phyloP scores from a whole-genome alignment of 2,888 invertebrate genomes.

The Neocrepidodera transversa region DNA sequence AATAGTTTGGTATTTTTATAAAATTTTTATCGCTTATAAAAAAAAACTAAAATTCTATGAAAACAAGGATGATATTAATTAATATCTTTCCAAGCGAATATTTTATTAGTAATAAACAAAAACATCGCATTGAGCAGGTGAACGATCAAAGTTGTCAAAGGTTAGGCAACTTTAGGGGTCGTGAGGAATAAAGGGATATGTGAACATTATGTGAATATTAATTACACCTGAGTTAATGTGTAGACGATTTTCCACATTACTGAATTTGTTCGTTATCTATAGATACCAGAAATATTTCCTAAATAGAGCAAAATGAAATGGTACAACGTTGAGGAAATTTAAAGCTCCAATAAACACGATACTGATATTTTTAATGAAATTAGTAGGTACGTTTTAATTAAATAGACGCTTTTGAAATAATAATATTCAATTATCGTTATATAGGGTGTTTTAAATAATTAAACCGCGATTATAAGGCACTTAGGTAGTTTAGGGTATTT shows the following conservation, averaged over 20 bases:
- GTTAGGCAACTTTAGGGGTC: conserved; percentile 26
- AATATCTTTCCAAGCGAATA: neutral
- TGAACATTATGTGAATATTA: conserved; percentile 35
- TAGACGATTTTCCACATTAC: conserved; percentile 33
- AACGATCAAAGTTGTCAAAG: conserved; percentile 34
- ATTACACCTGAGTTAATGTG: conserved; percentile 35
- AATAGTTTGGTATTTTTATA: too few relatives aligned
- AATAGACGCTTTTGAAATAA: too few relatives aligned
- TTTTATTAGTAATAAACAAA: conserved; percentile 30
- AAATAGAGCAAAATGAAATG: conserved; percentile 11
- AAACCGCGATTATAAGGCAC: too few relatives aligned
- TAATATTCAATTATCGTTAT: too few relatives aligned
- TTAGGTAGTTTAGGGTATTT: too few relatives aligned
- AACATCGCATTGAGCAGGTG: conserved; percentile 30
- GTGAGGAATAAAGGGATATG: conserved; percentile 21
- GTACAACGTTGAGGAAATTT: conserved; percentile 9
- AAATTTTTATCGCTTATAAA: too few relatives aligned
- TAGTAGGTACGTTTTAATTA: too few relatives aligned
- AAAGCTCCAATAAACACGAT: conserved; percentile 14
- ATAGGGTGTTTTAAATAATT: too few relatives aligned
- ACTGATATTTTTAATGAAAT: too few relatives aligned
- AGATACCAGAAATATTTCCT: conserved; percentile 22
- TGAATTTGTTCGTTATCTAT: conserved; percentile 30
- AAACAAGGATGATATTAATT: neutral
- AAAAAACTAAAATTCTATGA: too few relatives aligned